phyloP scores from a whole-genome alignment of 1,140 invertebrate species.

The Drosophila repletoides region DNA sequence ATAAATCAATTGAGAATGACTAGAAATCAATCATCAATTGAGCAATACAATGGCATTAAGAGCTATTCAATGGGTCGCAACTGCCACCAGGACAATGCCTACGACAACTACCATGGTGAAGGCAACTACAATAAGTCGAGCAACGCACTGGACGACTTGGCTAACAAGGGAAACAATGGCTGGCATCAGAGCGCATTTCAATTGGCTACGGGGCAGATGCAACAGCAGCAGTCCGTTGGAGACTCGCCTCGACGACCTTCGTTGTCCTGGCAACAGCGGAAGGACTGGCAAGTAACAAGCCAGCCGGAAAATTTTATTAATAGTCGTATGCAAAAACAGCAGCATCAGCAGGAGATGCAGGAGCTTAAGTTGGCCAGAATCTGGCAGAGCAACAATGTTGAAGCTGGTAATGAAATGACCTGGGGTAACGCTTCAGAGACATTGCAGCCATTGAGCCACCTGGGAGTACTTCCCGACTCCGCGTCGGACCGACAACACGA shows the following conservation, averaged over 20 bases:
- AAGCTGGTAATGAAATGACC: slow-evolving; percentile 78
- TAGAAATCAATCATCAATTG: slow-evolving; percentile 73
- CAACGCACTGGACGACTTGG: slow-evolving; percentile 15
- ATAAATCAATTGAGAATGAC: slow-evolving; percentile 74
- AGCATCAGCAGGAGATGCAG: slow-evolving; percentile 38
- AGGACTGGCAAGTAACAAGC: slow-evolving; percentile 61
- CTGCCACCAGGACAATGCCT: slow-evolving; percentile 38
- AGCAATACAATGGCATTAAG: slow-evolving; percentile 63
- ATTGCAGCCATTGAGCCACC: slow-evolving; percentile 70
- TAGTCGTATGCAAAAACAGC: slow-evolving; percentile 46
- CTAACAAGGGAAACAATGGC: slow-evolving; percentile 40
- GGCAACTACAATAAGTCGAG: background rate
- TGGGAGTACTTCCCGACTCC: slow-evolving; percentile 22
- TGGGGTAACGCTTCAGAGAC: slow-evolving; percentile 67
- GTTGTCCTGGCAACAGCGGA: slow-evolving; percentile 29
- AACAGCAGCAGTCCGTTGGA: slow-evolving; percentile 7
- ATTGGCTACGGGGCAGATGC: slow-evolving; percentile 44
- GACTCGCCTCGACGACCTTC: slow-evolving; percentile 5
- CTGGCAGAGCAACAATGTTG: slow-evolving; percentile 42
- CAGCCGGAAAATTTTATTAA: slow-evolving; percentile 77
- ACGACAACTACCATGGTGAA: slow-evolving; percentile 6
- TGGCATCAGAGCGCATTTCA: slow-evolving; percentile 41
- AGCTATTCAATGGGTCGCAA: slow-evolving; percentile 29
- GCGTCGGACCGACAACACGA: slow-evolving; percentile 8
- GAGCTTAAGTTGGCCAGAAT: slow-evolving; percentile 29